A percentile compares a stretch with the other conserved stretches of the same genome.
These are phyloP conservation scores for Muscicapa adusta DNA, from an alignment of 2,113 vertebrate genomes.

Conservation along the genomic window DNA sequence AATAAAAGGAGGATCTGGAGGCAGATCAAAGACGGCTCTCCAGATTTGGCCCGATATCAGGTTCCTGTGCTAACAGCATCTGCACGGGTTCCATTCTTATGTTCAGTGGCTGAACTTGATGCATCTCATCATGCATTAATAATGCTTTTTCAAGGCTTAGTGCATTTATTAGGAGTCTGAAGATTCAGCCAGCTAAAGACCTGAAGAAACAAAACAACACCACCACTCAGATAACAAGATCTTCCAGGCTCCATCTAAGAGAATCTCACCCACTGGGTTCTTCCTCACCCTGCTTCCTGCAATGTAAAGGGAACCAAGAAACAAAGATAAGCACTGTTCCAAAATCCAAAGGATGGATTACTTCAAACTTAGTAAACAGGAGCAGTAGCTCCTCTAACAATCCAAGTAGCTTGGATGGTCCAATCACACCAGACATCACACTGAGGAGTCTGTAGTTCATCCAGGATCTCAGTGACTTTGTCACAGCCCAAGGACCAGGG, in stretches of 20 bases:
- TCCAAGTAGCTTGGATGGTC: not conserved
- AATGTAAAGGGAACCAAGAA: not conserved
- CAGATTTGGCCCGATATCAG: not conserved
- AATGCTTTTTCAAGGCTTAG: not conserved
- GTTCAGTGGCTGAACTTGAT: not conserved
- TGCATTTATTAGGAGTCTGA: not conserved
- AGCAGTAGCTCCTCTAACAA: not conserved
- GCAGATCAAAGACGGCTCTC: constrained; percentile 3
- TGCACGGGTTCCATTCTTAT: not conserved
- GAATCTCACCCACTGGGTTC: not conserved
- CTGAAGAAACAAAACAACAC: not conserved
- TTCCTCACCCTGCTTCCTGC: not conserved
- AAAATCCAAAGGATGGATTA: not conserved
- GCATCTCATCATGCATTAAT: not conserved
- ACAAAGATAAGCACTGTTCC: not conserved
- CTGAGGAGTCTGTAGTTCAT: not conserved
- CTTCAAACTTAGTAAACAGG: not conserved
- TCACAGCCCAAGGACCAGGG: not conserved
- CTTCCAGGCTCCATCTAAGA: not conserved
- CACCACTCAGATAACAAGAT: not conserved
- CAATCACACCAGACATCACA: not conserved
- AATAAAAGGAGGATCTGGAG: constrained; percentile 36
- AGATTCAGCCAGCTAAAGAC: not conserved
- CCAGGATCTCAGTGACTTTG: not conserved
- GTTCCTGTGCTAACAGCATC: not conserved